These are phyloP conservation scores for Acleris holmiana DNA, from an alignment of 2,888 invertebrate species.

Conservation along the genomic window DNA sequence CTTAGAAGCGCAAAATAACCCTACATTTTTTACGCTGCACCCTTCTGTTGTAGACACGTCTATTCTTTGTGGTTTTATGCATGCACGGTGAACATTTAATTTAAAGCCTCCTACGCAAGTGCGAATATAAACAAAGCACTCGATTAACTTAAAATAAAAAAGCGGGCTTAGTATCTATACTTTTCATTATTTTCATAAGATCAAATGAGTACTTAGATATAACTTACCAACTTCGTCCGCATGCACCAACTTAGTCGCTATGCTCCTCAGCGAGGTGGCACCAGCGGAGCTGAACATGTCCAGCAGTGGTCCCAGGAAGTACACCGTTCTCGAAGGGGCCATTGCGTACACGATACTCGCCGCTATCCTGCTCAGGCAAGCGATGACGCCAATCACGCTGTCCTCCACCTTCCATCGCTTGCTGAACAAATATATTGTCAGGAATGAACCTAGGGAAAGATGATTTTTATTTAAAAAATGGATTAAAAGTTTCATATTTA, in stretches of 20 bases:
- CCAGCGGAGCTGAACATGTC: constrained; percentile 84
- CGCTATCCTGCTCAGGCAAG: constrained; percentile 80
- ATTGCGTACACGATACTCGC: constrained; percentile 80
- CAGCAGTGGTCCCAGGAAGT: constrained; percentile 81
- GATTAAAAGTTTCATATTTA: no score
- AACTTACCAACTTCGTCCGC: constrained; percentile 82
- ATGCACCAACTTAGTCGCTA: constrained; percentile 83
- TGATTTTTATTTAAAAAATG: not conserved
- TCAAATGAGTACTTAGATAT: no score
- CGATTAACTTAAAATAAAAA: no score
- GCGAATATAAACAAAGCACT: no score
- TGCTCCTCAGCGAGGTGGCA: constrained; percentile 83
- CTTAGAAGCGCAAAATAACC: no score
- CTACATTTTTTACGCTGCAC: no score
- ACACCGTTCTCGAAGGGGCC: constrained; percentile 71
- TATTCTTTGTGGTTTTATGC: no score
- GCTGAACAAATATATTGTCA: constrained; percentile 81
- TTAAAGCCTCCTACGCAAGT: no score
- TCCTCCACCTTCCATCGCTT: constrained; percentile 80
- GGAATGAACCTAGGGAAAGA: constrained; percentile 72
- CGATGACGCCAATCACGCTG: constrained; percentile 76
- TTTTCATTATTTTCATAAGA: no score
- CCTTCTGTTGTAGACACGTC: no score
- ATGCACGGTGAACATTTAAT: no score
- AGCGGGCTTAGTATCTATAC: no score